Conservation (phyloP, 1,140 invertebrate genomes). For the Drosophila sp. region DNA sequence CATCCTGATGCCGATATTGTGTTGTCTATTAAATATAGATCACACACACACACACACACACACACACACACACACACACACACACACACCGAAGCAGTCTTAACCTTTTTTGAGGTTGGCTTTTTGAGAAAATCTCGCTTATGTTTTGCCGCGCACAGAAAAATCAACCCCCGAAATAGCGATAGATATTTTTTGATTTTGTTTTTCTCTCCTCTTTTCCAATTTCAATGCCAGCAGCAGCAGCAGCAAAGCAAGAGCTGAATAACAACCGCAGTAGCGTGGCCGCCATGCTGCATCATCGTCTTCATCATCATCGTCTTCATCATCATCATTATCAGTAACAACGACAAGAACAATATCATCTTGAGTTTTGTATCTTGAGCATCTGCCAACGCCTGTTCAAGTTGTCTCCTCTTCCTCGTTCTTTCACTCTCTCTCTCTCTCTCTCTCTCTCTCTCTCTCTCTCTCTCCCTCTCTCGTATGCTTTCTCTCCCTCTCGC, state of each 20-base stretch:
- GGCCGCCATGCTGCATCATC: conserved; percentile 66
- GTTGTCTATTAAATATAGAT: conserved; percentile 47
- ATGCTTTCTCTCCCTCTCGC: neutral
- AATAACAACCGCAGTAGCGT: conserved; percentile 48
- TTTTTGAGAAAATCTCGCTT: conserved; percentile 41
- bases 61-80: conserved; percentile 29
- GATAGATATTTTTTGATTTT: conserved; percentile 74
- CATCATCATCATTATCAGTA: conserved; percentile 10
- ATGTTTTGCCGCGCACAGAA: conserved; percentile 24
- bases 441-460: neutral
- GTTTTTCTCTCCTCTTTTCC: neutral
- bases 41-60: too few relatives aligned
- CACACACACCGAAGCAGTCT: conserved; percentile 30
- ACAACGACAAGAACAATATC: neutral
- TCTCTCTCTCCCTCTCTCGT: neutral
- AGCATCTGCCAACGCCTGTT: conserved; percentile 48
- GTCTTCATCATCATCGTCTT: conserved; percentile 34
- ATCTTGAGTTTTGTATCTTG: conserved; percentile 58
- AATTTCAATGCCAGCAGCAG: conserved; percentile 11
- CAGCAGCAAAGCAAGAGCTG: neutral
- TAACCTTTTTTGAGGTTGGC: conserved; percentile 63
- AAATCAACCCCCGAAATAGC: conserved; percentile 71
- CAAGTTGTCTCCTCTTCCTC: conserved; percentile 53
- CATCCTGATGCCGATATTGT: conserved; percentile 76
- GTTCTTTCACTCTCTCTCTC: conserved; percentile 12